Evolutionary conservation across 2,797 vertebrate genomes (phyloP).

Genomic region (Cyclopterus lumpus): DNA sequence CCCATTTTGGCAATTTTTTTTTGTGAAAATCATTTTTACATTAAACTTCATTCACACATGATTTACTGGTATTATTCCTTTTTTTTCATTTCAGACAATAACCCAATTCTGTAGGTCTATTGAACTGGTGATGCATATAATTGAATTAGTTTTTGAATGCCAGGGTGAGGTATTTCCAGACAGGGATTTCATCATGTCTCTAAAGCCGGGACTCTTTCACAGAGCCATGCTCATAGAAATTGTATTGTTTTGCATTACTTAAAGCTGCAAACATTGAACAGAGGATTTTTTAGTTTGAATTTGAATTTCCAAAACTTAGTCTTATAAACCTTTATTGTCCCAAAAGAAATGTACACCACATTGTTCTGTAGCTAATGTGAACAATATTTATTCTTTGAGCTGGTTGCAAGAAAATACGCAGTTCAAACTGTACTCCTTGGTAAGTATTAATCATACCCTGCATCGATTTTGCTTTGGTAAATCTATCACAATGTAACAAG

Average conservation of each 20-base stretch:
- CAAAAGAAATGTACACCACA: slow-evolving; percentile 13
- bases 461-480: slow-evolving; percentile 46
- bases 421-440: slow-evolving; percentile 5
- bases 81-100: slow-evolving; percentile 75
- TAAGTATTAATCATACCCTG: slow-evolving; percentile 16
- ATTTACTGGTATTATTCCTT: slow-evolving; percentile 69
- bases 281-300: slow-evolving; percentile 27
- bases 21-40: slow-evolving; percentile 59
- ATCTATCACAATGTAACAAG: slow-evolving; percentile 52
- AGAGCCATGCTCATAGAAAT: slow-evolving; percentile 60
- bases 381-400: slow-evolving; percentile 5
- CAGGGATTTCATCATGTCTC: slow-evolving; percentile 68
- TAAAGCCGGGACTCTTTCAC: slow-evolving; percentile 56
- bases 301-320: slow-evolving; percentile 35
- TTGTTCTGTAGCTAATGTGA: slow-evolving; percentile 14
- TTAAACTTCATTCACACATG: slow-evolving; percentile 70
- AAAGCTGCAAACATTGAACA: slow-evolving; percentile 51
- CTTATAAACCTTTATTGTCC: slow-evolving; percentile 23
- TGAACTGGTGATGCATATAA: slow-evolving; percentile 80
- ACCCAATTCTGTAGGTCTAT: slow-evolving; percentile 75
- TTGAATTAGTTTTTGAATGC: slow-evolving; percentile 78
- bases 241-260: slow-evolving; percentile 61
- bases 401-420: slow-evolving; percentile 1
- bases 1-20: slow-evolving; percentile 58
- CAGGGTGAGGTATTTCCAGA: slow-evolving; percentile 72